These are phyloP conservation scores for Mus pahari DNA, from an alignment of 2,113 vertebrate species.

Conservation along the genomic window DNA sequence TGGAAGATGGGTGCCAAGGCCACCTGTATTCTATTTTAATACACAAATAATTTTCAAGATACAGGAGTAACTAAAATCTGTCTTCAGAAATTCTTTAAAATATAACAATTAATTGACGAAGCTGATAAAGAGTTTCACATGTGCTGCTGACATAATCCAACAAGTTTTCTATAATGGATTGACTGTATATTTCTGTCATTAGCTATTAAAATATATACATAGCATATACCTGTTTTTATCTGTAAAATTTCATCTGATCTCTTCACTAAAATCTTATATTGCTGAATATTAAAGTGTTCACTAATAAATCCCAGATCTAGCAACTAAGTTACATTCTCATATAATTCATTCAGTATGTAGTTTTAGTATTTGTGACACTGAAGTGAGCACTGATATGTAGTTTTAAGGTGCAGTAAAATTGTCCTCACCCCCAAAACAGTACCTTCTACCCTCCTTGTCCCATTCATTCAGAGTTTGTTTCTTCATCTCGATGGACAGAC, in stretches of 20 bases:
- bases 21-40: background rate
- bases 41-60: background rate
- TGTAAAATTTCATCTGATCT: background rate
- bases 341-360: background rate
- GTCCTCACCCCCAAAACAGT: background rate
- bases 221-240: background rate
- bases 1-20: too few relatives aligned
- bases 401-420: conserved; percentile 1
- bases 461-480: background rate
- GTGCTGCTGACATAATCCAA: background rate
- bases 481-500: background rate
- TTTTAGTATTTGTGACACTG: background rate
- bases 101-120: conserved; percentile 6
- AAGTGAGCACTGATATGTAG: too few relatives aligned
- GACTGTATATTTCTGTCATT: background rate
- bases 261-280: background rate
- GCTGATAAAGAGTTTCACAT: background rate
- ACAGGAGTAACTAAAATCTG: background rate
- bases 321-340: background rate
- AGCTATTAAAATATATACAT: conserved; percentile 5
- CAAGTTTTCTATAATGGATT: background rate
- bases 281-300: conserved; percentile 18
- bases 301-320: background rate
- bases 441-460: background rate
- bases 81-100: background rate